phyloP scores from a whole-genome alignment of 2,797 vertebrate genomes.

The Lophotriccus pileatus region DNA sequence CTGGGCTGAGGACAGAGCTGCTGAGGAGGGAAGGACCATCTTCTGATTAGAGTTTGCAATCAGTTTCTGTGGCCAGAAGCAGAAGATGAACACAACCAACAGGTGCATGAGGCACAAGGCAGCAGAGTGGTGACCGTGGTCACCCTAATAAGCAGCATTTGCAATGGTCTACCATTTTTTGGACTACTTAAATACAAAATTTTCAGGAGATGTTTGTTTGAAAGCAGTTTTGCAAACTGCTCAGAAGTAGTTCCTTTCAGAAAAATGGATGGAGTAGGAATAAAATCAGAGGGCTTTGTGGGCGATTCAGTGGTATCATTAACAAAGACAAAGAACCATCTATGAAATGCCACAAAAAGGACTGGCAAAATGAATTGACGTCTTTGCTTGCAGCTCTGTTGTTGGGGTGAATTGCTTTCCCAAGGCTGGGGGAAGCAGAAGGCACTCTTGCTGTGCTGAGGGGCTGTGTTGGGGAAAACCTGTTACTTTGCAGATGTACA shows the following conservation, averaged over 20 bases:
- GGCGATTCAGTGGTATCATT: fast-evolving
- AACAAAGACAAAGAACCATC: not conserved
- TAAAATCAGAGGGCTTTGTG: not conserved
- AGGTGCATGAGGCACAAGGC: not conserved
- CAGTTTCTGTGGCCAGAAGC: not conserved
- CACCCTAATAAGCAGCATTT: not conserved
- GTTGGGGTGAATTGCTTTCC: not conserved
- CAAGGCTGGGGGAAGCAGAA: not conserved
- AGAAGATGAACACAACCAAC: not conserved
- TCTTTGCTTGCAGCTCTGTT: not conserved
- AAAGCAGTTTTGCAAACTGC: not conserved
- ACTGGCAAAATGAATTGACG: not conserved
- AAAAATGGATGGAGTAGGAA: not conserved
- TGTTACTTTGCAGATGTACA: not conserved
- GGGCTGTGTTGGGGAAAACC: not conserved
- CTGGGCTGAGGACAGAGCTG: not conserved
- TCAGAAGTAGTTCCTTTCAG: not conserved
- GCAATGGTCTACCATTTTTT: not conserved
- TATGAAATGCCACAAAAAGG: not conserved
- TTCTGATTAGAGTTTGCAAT: not conserved
- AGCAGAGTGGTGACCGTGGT: not conserved
- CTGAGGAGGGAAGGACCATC: not conserved
- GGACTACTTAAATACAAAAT: not conserved
- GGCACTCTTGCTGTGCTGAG: not conserved
- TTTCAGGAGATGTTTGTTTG: not conserved